Evolutionary conservation across 2,113 vertebrate species (phyloP).

Genomic region (Urocynchramus pylzowi): DNA sequence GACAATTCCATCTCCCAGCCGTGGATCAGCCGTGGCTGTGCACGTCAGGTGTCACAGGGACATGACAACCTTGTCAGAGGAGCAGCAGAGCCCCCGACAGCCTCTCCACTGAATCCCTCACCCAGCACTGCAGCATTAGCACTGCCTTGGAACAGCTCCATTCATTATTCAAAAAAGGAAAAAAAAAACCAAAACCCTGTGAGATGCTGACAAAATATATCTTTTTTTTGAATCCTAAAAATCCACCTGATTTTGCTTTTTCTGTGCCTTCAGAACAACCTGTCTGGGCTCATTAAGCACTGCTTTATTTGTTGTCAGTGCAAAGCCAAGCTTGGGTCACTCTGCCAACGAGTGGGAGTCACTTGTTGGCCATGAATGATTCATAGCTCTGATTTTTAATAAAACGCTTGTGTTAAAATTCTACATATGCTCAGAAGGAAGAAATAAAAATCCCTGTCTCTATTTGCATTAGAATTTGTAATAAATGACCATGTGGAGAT

Average conservation of each 20-base stretch:
- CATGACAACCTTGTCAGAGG: conserved; percentile 67
- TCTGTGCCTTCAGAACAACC: conserved; percentile 40
- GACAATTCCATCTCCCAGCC: conserved; percentile 72
- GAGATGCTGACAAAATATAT: conserved; percentile 51
- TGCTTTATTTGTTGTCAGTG: conserved; percentile 51
- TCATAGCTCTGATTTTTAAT: conserved; percentile 13
- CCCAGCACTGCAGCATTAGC: conserved; percentile 43
- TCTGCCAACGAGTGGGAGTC: conserved; percentile 28
- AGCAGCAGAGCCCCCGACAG: conserved; percentile 68
- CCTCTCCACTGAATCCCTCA: conserved; percentile 56
- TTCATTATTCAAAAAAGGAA: conserved; percentile 59
- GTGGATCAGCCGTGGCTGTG: conserved; percentile 61
- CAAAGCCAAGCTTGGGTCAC: conserved; percentile 47
- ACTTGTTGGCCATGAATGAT: conserved; percentile 25
- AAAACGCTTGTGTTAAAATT: neutral
- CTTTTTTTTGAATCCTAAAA: conserved; percentile 5
- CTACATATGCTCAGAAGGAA: conserved; percentile 24
- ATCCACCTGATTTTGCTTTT: conserved; percentile 21
- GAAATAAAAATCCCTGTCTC: neutral
- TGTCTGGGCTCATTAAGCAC: conserved; percentile 50
- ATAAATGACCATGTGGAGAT: neutral
- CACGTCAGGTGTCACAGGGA: conserved; percentile 62
- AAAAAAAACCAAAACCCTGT: neutral
- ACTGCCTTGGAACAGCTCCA: conserved; percentile 62
- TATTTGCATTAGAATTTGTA: conserved; percentile 34